Base-by-base conservation (phyloP, 1,140 invertebrate genomes). In the Habropoda laboriosa region DNA sequence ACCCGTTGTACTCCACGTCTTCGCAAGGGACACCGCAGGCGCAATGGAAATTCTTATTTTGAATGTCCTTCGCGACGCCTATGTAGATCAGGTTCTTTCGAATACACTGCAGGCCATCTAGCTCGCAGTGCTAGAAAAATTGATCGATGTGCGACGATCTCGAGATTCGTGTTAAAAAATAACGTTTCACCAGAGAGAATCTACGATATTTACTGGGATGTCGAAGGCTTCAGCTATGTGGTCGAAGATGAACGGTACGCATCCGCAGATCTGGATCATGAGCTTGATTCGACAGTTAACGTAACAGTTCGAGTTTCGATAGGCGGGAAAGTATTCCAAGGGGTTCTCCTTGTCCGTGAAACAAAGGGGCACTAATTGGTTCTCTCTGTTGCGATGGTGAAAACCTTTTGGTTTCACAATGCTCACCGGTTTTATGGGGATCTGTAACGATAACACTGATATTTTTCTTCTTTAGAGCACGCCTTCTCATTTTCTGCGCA, bases 271-370 rank as follows among this genome's bases (percentile, higher is more conserved):
- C 0, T 45, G 0, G 0, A 78, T 6, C 57, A 58, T 45, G 27
- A 45, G 30, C 0, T 24, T 16, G 21, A 86, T 30, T 10, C 57
- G 53, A 24, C 85, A 86, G 7, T 78, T 66, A 3, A 58, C 40
- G 51, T 82, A 86, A 53, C 85, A 86, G 18, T 86, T 86, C 3
- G 58, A 40, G 30, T 72, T 73, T 21, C 45, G 55, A 70, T 86
- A 86, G 8, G 32, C 2, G 32, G 77, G 72, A 12, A 86, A 84
- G 12, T 79, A 86, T 12, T 74, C 47, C 3, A 86, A 32, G 1
- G 1, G 32, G 6, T 67, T 32, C 0, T 40, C 6, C 10, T 51
- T 1, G 0, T 70, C 21, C 3, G 55, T 1, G 8, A 60, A 35
- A 40, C 83, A 86, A 3, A 53, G 12, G 4, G 71, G 60, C 4